phyloP scores from a whole-genome alignment of 1,140 invertebrate genomes.

The Paraescarpia echinospica region DNA sequence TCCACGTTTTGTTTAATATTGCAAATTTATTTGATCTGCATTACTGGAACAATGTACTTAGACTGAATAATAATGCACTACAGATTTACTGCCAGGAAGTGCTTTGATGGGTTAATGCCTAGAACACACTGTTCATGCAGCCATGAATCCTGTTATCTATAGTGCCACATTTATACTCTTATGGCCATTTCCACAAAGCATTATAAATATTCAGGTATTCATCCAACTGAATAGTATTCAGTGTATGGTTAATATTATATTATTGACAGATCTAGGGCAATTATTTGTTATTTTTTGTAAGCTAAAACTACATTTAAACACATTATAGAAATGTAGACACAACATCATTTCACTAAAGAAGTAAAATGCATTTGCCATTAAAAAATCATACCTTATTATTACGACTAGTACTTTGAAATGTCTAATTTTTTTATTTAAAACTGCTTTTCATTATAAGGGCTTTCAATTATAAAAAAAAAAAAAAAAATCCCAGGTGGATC shows the following conservation, averaged over 20 bases:
- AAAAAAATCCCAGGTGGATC: no score
- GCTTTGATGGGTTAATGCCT: not conserved
- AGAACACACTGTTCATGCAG: not conserved
- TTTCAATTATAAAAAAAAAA: no score
- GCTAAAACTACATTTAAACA: no score
- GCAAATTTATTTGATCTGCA: not conserved
- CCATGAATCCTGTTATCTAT: not conserved
- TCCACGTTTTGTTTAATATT: not conserved
- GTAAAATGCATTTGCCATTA: no score
- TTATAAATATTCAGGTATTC: not conserved
- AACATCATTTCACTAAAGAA: no score
- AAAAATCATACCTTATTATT: not conserved
- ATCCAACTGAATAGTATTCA: not conserved
- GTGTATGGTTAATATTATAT: not conserved
- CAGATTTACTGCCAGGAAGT: not conserved
- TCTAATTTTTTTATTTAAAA: not conserved
- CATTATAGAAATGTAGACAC: no score
- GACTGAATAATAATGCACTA: not conserved
- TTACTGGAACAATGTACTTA: not conserved
- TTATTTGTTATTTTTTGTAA: no score
- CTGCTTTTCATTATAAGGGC: no score
- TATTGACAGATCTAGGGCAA: no score
- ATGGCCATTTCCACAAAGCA: not conserved
- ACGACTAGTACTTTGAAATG: not conserved
- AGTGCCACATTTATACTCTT: not conserved